Conservation (phyloP, 2,113 vertebrate genomes). For the Semnopithecus entellus region DNA sequence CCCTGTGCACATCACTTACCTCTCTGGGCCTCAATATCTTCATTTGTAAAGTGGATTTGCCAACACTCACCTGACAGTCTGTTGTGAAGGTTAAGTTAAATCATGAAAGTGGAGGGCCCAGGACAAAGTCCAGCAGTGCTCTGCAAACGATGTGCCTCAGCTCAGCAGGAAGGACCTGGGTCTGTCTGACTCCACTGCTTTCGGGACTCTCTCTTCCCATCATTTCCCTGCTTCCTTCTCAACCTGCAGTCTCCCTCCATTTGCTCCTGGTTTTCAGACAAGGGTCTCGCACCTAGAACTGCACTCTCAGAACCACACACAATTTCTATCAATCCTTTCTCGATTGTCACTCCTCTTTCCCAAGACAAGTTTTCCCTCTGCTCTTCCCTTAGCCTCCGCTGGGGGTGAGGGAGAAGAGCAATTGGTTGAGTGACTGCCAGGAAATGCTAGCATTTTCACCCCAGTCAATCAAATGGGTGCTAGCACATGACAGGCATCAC, state of each 20-base stretch:
- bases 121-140: not conserved
- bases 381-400: not conserved
- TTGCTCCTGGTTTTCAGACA: not conserved
- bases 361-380: not conserved
- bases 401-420: not conserved
- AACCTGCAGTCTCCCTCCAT: too few relatives aligned
- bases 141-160: not conserved
- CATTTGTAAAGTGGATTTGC: not conserved
- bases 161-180: not conserved
- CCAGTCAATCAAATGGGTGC: not conserved
- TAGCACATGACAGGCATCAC: not conserved
- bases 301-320: not conserved
- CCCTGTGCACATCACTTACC: not conserved
- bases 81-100: not conserved
- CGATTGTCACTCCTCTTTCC: not conserved
- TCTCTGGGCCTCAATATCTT: not conserved
- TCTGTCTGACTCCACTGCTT: not conserved
- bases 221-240: not conserved
- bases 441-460: not conserved
- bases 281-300: too few relatives aligned
- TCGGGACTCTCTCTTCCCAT: not conserved
- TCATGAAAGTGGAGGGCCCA: not conserved
- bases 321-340: not conserved
- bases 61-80: not conserved
- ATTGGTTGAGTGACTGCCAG: not conserved